Conservation (phyloP, 2,888 invertebrate genomes). For the Nemurella pictetii region DNA sequence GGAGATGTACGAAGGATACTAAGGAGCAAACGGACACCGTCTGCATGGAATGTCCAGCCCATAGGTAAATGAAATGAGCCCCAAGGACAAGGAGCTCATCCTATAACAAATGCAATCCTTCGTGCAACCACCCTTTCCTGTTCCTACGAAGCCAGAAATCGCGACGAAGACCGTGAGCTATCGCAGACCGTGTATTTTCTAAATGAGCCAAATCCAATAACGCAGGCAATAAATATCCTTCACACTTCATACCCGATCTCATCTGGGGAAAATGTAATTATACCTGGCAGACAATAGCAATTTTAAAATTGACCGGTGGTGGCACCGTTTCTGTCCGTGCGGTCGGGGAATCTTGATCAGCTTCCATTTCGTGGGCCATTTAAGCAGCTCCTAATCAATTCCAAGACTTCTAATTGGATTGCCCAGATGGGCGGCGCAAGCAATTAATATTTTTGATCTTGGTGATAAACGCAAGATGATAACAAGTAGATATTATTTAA, state of each 20-base stretch:
- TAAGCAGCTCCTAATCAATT: not conserved
- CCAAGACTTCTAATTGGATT: not conserved
- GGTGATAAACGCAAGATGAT: not conserved
- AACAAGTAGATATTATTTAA: not conserved
- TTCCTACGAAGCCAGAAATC: too few species aligned
- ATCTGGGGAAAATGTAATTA: not conserved
- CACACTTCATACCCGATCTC: not conserved
- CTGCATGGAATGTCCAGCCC: too few species aligned
- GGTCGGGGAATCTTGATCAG: not conserved
- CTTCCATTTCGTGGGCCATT: not conserved
- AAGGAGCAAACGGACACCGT: too few species aligned
- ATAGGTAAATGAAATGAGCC: too few species aligned
- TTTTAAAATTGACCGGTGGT: not conserved
- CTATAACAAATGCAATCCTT: too few species aligned
- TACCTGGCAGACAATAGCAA: not conserved
- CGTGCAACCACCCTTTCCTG: too few species aligned
- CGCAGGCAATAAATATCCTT: not conserved
- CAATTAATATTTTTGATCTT: not conserved
- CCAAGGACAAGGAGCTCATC: too few species aligned
- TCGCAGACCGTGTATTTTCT: too few species aligned
- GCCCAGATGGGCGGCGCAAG: not conserved
- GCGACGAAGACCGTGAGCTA: too few species aligned
- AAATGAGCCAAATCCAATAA: not conserved
- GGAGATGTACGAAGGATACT: too few species aligned
- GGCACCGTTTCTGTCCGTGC: not conserved